Base-by-base conservation (phyloP, 2,797 vertebrate species). In the Gallinago solitaria region DNA sequence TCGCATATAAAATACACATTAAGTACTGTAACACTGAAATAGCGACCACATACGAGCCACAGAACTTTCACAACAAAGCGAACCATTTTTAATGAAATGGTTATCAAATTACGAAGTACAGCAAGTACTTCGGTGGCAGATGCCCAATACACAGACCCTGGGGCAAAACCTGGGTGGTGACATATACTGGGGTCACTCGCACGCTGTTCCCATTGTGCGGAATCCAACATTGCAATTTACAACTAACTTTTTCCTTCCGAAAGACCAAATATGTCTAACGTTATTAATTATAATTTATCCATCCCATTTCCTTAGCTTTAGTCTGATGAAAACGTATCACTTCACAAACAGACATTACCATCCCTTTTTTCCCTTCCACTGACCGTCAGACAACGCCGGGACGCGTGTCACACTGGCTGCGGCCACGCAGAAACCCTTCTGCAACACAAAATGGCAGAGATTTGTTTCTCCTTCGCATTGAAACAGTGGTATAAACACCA, bases 381-480 rank as follows among this genome's bases (percentile, higher is more conserved):
- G 51, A n/a, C 28, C 16, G 2, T 1, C 0, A 30, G 47, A 57
- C 45, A 10, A 32, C 0, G 2, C 53, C 45, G 17, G 6, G 6
- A 5, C 1, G 5, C 2, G 4, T 1, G n/a, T 59, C 15, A 4
- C 41, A 64, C 53, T 11, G 30, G 1, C 0, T 1, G 48, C 25
- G 24, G 12, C 70, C 5, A 37, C 32, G 1, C 39, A 33, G n/a
- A 45, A n/a, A 16, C 4, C n/a, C 3, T 0, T 37, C 6, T 50
- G 75, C 74, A 65, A 24, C 0, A 9, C 56, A 14, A 50, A 39
- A 16, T 0, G 1, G 43, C 57, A 60, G 54, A 9, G 16, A 3
- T 11, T 28, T 4, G 4, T 0, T 2, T 20, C 3, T 20, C 39
- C 59, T 14, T 10, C 0, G 9, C 21, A 1, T 10, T 13, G 21